A percentile compares a stretch with the other conserved stretches of the same genome.
phyloP scores from a whole-genome alignment of 2,888 invertebrate species.

The Ptychoptera contaminata region DNA sequence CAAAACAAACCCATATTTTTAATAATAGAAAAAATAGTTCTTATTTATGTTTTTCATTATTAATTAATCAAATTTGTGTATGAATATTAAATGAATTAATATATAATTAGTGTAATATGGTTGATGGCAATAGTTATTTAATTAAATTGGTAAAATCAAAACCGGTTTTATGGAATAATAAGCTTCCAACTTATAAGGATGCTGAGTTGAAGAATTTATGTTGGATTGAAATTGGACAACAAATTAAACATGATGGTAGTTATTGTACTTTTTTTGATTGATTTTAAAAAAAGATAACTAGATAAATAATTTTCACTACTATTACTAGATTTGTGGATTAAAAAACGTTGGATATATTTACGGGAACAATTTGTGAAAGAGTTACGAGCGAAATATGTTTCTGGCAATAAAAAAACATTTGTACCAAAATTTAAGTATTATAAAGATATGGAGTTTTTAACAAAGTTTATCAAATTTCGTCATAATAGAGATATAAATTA shows the following conservation, averaged over 20 bases:
- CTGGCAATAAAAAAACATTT: neutral
- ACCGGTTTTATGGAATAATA: conserved; percentile 5
- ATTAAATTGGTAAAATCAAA: conserved; percentile 6
- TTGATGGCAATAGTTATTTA: conserved; percentile 7
- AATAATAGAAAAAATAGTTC: neutral
- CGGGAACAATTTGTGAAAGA: conserved; percentile 4
- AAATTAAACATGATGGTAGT: conserved; percentile 4
- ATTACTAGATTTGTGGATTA: conserved; percentile 6
- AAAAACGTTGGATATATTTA: conserved; percentile 7
- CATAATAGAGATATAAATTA: neutral
- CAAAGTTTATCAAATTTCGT: conserved; percentile 2
- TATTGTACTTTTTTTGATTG: neutral
- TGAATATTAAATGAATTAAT: neutral
- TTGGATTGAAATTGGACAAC: conserved; percentile 4
- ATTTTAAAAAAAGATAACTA: neutral
- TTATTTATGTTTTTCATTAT: neutral
- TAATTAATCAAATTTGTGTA: neutral
- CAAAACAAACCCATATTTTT: no score
- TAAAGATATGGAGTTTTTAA: conserved; percentile 6
- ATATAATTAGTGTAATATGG: neutral
- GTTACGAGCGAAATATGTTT: neutral
- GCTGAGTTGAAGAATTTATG: neutral
- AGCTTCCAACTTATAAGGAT: neutral
- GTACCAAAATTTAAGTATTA: conserved; percentile 6
- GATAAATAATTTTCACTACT: neutral